These are phyloP conservation scores for Eptesicus fuscus DNA, from an alignment of 2,113 vertebrate species.

Conservation along the genomic window DNA sequence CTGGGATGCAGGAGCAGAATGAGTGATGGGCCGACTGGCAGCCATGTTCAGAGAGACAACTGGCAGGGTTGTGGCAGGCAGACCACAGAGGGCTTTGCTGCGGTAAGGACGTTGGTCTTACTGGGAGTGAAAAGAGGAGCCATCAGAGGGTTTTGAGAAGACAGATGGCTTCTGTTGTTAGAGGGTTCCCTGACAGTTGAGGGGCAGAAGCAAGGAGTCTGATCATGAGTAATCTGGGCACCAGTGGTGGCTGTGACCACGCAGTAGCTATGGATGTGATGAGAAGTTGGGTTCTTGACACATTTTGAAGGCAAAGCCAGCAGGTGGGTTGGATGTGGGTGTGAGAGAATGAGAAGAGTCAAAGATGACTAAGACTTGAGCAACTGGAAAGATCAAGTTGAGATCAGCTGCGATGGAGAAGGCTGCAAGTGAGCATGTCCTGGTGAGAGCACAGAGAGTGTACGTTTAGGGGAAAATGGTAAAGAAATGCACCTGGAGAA, in stretches of 20 bases:
- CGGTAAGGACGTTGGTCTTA: neutral
- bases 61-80: neutral
- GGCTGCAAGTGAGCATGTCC: no score
- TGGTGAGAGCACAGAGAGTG: neutral
- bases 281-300: neutral
- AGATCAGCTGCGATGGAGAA: neutral
- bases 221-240: no score
- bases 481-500: neutral
- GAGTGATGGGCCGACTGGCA: neutral
- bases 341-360: neutral
- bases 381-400: neutral
- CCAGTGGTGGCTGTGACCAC: neutral
- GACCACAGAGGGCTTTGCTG: neutral
- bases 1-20: neutral
- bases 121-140: neutral
- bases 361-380: no score
- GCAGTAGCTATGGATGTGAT: no score
- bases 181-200: neutral
- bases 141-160: neutral
- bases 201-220: neutral
- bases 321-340: neutral
- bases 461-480: neutral
- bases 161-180: neutral
- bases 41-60: neutral
- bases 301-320: neutral